These are phyloP conservation scores for Esox niger DNA, from an alignment of 2,113 vertebrate genomes.

Conservation along the genomic window DNA sequence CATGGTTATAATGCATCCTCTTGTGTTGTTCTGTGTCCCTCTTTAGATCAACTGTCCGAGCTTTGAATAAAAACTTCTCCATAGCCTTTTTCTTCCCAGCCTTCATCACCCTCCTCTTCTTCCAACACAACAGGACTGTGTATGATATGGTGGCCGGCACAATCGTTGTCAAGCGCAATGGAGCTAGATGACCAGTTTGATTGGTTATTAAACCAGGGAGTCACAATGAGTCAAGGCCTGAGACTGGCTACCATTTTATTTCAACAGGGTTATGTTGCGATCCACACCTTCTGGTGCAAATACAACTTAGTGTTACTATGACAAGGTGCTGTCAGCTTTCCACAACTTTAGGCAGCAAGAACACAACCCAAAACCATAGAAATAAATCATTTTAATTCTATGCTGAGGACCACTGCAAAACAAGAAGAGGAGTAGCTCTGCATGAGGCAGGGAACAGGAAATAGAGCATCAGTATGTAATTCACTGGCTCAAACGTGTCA, in stretches of 20 bases:
- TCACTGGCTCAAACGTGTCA: not conserved
- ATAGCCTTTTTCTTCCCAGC: conserved; percentile 98
- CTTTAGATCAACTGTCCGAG: conserved; percentile 89
- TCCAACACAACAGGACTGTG: conserved; percentile 98
- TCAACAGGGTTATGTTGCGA: not conserved
- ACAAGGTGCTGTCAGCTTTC: no score
- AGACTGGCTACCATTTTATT: conserved; percentile 18
- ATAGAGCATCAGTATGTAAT: conserved; percentile 9
- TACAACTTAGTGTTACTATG: conserved; percentile 7
- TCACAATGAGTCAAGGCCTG: no score
- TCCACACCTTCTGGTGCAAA: conserved; percentile 3
- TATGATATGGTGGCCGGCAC: conserved; percentile 98
- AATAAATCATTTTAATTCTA: no score
- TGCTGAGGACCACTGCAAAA: conserved; percentile 1
- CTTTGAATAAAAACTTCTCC: conserved; percentile 99
- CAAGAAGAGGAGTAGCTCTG: not conserved
- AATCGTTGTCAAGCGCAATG: conserved; percentile 92
- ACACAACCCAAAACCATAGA: no score
- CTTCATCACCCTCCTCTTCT: conserved; percentile 96
- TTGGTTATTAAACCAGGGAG: conserved; percentile 9
- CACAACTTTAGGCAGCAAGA: not conserved
- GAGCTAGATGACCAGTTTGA: conserved; percentile 79
- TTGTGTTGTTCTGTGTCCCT: conserved; percentile 17
- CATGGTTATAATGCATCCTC: no score
- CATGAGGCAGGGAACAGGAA: conserved; percentile 11